Conservation (phyloP, 2,113 vertebrate genomes). For the Aramus guarauna region DNA sequence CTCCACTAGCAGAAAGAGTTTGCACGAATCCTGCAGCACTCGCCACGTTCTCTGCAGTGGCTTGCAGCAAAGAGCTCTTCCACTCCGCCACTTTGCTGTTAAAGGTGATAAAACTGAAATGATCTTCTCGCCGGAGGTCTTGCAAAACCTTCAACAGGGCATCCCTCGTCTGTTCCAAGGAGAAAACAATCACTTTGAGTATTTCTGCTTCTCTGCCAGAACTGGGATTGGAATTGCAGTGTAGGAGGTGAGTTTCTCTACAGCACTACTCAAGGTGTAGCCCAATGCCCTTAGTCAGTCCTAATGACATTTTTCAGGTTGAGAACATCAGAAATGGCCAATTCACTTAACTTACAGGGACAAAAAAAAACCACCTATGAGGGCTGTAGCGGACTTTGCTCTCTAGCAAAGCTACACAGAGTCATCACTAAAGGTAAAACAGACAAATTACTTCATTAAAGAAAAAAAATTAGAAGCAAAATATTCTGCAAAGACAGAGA, state of each 20-base stretch:
- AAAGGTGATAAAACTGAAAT: conserved; percentile 66
- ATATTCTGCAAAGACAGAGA: background rate
- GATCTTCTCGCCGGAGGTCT: conserved; percentile 67
- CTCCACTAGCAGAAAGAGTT: conserved; percentile 55
- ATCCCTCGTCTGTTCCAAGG: conserved; percentile 59
- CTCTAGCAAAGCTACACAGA: background rate
- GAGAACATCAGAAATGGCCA: background rate
- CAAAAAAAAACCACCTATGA: background rate
- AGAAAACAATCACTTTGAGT: background rate
- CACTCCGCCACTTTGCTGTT: background rate
- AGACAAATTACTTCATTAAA: background rate
- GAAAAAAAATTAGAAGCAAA: background rate
- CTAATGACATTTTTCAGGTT: background rate
- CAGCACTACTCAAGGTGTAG: background rate
- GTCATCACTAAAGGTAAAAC: background rate
- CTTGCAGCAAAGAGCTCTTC: conserved; percentile 54
- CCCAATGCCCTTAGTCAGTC: background rate
- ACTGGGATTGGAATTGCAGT: background rate
- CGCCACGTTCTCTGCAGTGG: conserved; percentile 23
- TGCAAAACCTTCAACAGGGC: conserved; percentile 73
- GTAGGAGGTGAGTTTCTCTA: background rate
- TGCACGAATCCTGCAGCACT: conserved; percentile 30
- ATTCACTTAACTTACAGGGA: background rate
- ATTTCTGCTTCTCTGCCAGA: background rate
- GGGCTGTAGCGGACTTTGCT: background rate